Evolutionary conservation across 2,888 invertebrate species (phyloP), one percentile per base, ranked within the genome.

Genomic region (Torymus auratus): DNA sequence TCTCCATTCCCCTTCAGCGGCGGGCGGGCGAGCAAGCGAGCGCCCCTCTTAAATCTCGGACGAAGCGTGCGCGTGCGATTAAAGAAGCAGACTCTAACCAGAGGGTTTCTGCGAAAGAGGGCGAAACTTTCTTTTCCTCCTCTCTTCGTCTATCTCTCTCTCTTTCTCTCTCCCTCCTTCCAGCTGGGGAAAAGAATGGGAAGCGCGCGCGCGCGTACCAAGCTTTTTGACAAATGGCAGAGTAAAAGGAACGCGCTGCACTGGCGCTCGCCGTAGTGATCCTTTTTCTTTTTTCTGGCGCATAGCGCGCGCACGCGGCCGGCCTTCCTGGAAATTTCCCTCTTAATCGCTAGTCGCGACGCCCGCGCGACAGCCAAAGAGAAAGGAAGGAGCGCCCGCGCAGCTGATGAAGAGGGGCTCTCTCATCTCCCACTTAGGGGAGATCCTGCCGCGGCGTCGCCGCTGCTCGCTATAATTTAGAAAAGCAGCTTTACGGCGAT

Each of bases 141-240:
- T 41, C 28, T 3, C 28, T 28, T 1, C 3, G 28, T 28, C 28
- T 28, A 3, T 28, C 28, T 28, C 28, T 41, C 41, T 7, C 7
- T 41, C 41, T 41, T 1, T 41, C 41, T 41, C 62, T 50, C 23
- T 0, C 10, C 10, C 2, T 4, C 50, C 12, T 23, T 12, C 12
- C 0, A n/a, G 20, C 64, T 55, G 50, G 1, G 17, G 20, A 23
- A 4, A 41, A 41, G 11, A 20, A 14, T 12, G 10, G 50, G 53
- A 10, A 13, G 20, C 14, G 15, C 14, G n/a, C 23, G 23, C 60
- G 14, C 11, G 62, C 41, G 14, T 15, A 7, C 68, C 28, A 50
- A 23, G 56, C 62, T 65, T 70, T 72, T 75, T 80, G 75, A 80
- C 65, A 80, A 75, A 75, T 75, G 80, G 80, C 64, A 58, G 28